These are phyloP conservation scores for Seriola quinqueradiata DNA, from an alignment of 2,113 vertebrate genomes.

Conservation along the genomic window DNA sequence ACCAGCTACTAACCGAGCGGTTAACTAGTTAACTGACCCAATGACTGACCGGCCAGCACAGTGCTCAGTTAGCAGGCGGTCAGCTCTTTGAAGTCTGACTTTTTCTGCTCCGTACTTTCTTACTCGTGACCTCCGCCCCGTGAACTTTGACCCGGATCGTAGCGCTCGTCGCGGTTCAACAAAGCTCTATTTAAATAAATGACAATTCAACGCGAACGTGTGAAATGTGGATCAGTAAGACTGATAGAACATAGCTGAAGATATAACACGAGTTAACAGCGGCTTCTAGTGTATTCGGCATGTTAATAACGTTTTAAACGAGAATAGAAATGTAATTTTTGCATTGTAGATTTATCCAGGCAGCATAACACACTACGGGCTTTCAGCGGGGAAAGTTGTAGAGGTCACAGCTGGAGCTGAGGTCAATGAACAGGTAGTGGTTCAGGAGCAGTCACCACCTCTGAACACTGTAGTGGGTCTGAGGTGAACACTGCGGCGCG, in stretches of 20 bases:
- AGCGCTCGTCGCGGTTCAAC: neutral
- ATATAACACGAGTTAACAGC: accelerated
- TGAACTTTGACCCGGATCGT: constrained; percentile 46
- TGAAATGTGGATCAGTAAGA: neutral
- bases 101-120: too few relatives aligned
- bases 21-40: neutral
- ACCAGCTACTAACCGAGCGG: neutral
- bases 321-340: neutral
- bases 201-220: accelerated
- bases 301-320: neutral
- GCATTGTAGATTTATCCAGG: too few relatives aligned
- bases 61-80: neutral
- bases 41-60: neutral
- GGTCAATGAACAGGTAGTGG: too few relatives aligned
- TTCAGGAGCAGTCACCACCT: too few relatives aligned
- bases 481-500: too few relatives aligned
- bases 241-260: neutral
- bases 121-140: neutral
- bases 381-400: too few relatives aligned
- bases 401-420: too few relatives aligned
- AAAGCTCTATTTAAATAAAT: neutral
- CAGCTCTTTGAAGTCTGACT: neutral
- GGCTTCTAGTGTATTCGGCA: neutral
- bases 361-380: too few relatives aligned
- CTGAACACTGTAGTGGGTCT: too few relatives aligned